Evolutionary conservation across 2,113 vertebrate genomes (phyloP).

Genomic region (Trogon surrucura): DNA sequence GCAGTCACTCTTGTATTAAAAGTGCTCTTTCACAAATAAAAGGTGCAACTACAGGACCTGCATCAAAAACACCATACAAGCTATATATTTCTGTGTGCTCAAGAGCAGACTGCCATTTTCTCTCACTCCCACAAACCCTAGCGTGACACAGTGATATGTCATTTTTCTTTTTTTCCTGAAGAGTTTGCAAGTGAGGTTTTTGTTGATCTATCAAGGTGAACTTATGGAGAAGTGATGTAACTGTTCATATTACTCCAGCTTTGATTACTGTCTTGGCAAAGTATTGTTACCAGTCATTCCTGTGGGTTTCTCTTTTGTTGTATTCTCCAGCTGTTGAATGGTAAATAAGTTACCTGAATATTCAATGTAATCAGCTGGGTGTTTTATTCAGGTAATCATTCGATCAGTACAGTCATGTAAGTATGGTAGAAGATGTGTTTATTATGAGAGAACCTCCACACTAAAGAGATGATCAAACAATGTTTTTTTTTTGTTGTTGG

Average conservation of each 20-base stretch:
- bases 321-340: slow-evolving; percentile 41
- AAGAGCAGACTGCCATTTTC: not conserved
- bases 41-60: not conserved
- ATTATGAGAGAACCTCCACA: not conserved
- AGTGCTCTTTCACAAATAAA: not conserved
- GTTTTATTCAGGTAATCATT: slow-evolving; percentile 12
- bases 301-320: not conserved
- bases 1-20: not conserved
- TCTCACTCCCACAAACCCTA: not conserved
- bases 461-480: not conserved
- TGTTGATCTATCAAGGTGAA: slow-evolving; percentile 11
- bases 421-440: slow-evolving; percentile 9
- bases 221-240: slow-evolving; percentile 22
- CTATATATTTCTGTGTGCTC: not conserved
- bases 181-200: slow-evolving; percentile 30
- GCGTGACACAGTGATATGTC: not conserved
- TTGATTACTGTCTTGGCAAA: slow-evolving; percentile 47
- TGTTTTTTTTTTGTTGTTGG: not conserved
- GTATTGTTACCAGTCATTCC: not conserved
- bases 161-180: not conserved
- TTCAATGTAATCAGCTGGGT: slow-evolving; percentile 45
- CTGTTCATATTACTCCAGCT: not conserved
- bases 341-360: slow-evolving; percentile 52
- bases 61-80: not conserved
- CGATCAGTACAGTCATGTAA: not conserved